These are phyloP conservation scores for Alaudala cheleensis DNA, from an alignment of 2,113 vertebrate genomes.

Conservation along the genomic window DNA sequence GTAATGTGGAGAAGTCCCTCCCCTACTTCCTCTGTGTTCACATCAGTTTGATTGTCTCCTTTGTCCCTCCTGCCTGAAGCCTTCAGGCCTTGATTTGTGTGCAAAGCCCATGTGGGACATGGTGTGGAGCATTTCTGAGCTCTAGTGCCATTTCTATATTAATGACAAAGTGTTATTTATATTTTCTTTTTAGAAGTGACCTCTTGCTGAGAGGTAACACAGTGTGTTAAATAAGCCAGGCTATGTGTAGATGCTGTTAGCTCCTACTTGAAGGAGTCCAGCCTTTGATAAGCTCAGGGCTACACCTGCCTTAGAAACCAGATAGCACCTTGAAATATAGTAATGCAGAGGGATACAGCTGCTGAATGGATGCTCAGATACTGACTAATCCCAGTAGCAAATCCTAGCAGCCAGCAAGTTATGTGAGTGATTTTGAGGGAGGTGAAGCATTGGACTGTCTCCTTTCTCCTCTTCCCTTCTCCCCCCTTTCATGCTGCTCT, in stretches of 20 bases:
- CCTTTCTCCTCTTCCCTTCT: background rate
- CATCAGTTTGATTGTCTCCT: conserved; percentile 39
- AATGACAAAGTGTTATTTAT: conserved; percentile 77
- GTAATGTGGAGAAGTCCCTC: conserved; percentile 77
- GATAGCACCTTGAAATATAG: conserved; percentile 77
- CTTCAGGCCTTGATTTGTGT: conserved; percentile 62
- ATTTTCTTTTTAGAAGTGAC: conserved; percentile 76
- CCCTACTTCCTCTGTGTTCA: conserved; percentile 45
- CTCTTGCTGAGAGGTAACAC: conserved; percentile 63
- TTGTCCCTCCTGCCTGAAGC: conserved; percentile 62
- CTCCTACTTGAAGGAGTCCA: conserved; percentile 67
- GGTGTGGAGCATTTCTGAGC: conserved; percentile 70
- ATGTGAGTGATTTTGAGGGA: background rate
- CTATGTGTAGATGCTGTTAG: conserved; percentile 68
- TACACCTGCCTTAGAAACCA: conserved; percentile 81
- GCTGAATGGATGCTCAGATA: conserved; percentile 34
- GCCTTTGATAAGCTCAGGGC: conserved; percentile 79
- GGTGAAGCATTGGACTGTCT: conserved; percentile 1
- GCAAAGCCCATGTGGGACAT: conserved; percentile 61
- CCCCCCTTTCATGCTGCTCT: conserved; percentile 4
- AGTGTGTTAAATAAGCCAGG: conserved; percentile 66
- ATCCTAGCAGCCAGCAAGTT: background rate
- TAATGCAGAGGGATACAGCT: conserved; percentile 58
- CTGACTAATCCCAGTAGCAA: conserved; percentile 33
- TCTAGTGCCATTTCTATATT: conserved; percentile 69